Evolutionary conservation across 2,797 vertebrate genomes (phyloP), one percentile per base, ranked within the genome.

Genomic region (Propithecus perrieri): DNA sequence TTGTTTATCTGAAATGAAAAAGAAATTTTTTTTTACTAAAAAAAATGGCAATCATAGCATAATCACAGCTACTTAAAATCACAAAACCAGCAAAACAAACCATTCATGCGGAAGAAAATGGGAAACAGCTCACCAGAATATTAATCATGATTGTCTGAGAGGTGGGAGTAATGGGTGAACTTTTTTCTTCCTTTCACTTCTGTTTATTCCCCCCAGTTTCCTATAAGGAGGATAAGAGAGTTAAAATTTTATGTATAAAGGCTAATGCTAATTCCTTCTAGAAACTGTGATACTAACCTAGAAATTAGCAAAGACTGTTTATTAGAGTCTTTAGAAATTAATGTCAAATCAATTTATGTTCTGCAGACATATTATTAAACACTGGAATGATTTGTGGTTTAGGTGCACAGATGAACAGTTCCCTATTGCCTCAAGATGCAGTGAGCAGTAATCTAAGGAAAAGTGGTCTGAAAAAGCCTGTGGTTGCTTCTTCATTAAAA

Each of bases 401-500:
- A 98, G 98, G 98, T 81, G 2, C 90, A 43, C 98, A 97, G 75
- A 89, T 61, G n/a, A 86, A 72, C 61, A 94, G 69, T 89, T 96
- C 97, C 20, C 92, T 97, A 61, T 84, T 97, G 85, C 93, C 97
- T 28, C 98, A 98, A 79, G 98, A 98, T 15, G 33, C 95, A 28
- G 59, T 94, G 4, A 97, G 79, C 96, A 94, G 91, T 89, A 94
- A 91, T 96, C 75, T 98, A 78, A 98, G 98, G 96, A 99, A 98
- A 97, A 96, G 93, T 41, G 91, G 97, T 72, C 95, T 97, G 59
- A 99, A 98, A 97, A 99, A 99, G 71, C 97, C 97, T 0, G 72
- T 98, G 0, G 97, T 98, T 0, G 61, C 98, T 30, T 96, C 98
- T 35, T 97, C 98, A 0, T 89, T 98, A 20, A 99, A 98, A 93